Conservation (phyloP, 1,140 invertebrate species). For the Wiebesia pumilae region DNA sequence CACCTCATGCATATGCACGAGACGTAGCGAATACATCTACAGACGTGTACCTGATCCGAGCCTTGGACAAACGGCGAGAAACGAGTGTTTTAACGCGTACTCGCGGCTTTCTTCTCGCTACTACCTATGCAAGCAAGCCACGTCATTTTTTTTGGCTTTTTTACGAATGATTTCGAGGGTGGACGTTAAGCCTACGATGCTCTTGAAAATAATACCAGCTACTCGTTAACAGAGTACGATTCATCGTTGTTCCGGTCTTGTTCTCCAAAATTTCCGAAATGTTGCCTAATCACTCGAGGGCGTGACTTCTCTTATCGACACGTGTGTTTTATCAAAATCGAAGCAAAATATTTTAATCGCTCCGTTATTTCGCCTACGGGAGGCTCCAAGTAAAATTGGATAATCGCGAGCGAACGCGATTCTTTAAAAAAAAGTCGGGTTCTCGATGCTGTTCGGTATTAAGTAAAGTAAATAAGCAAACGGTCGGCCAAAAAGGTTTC, state of each 20-base stretch:
- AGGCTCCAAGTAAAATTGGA: background rate
- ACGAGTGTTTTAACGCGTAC: conserved; percentile 18
- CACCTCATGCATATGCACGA: conserved; percentile 26
- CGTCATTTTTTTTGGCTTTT: background rate
- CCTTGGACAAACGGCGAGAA: background rate
- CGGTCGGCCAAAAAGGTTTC: background rate
- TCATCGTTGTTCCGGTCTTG: background rate
- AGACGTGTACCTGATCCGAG: background rate
- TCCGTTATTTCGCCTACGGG: background rate
- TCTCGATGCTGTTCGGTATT: too few relatives aligned
- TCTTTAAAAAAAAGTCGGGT: too few relatives aligned
- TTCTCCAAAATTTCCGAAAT: background rate
- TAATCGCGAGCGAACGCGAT: too few relatives aligned
- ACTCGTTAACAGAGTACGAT: background rate
- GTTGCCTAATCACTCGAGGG: background rate
- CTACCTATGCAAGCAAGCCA: background rate
- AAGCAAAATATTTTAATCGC: background rate
- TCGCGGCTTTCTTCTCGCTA: conserved; percentile 6
- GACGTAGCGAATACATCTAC: background rate
- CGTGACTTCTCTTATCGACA: background rate
- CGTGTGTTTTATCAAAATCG: background rate
- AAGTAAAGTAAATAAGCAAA: background rate
- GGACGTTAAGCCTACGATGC: too few relatives aligned
- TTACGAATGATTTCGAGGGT: too few relatives aligned
- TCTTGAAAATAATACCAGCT: too few relatives aligned